Conservation (phyloP, 1,140 invertebrate species). For the Thalassaphorura encarpata region DNA sequence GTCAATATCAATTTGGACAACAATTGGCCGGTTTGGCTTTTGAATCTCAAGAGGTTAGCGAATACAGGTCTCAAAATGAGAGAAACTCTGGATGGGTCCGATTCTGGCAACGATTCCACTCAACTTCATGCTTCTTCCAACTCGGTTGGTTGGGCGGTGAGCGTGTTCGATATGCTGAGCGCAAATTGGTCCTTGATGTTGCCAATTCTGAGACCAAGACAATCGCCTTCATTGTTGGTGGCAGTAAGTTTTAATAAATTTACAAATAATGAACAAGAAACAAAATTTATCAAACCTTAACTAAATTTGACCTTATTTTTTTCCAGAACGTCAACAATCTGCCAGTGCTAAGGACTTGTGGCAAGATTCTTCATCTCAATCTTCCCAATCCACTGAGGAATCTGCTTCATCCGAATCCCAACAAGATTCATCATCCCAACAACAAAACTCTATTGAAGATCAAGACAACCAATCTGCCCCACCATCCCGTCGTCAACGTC, state of each 20-base stretch:
- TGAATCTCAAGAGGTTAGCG: conserved; percentile 14
- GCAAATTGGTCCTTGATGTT: conserved; percentile 23
- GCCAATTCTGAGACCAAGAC: conserved; percentile 27
- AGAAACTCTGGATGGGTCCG: conserved; percentile 17
- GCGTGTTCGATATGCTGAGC: conserved; percentile 10
- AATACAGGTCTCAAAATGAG: conserved; percentile 25
- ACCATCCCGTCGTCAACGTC: neutral
- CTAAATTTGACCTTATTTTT: too few relatives aligned
- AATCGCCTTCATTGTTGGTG: conserved; percentile 17
- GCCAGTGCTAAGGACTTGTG: too few relatives aligned
- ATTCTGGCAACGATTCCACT: conserved; percentile 16
- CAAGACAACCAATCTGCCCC: neutral
- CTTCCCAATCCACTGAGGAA: conserved; percentile 7
- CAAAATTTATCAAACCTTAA: too few relatives aligned
- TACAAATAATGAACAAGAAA: neutral
- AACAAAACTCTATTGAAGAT: neutral
- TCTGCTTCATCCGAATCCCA: neutral
- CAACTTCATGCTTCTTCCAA: conserved; percentile 6
- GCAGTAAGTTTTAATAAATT: conserved; percentile 9
- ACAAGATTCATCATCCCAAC: neutral
- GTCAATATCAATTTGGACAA: conserved; percentile 2
- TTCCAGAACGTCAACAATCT: neutral
- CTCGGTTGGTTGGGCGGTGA: conserved; percentile 17
- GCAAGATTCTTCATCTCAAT: conserved; percentile 2
- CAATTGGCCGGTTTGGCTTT: conserved; percentile 17